Evolutionary conservation across 2,113 vertebrate species (phyloP).

Genomic region (Larimichthys polyactis): DNA sequence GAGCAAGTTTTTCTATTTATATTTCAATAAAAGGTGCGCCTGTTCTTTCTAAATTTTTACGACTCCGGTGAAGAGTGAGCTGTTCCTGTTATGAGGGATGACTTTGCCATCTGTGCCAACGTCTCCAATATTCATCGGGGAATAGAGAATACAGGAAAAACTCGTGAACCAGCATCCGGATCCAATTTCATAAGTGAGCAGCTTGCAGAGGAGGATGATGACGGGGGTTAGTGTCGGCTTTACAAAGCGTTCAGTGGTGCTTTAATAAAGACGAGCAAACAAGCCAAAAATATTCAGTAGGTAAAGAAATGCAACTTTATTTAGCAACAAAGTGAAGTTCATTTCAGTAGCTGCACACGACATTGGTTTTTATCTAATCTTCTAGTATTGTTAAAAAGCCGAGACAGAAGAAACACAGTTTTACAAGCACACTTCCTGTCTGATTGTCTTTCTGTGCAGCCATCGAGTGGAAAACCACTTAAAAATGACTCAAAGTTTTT

Average conservation of each 20-base stretch:
- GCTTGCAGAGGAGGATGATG: background rate
- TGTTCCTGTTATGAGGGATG: slow-evolving; percentile 15
- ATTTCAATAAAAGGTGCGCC: slow-evolving; percentile 35
- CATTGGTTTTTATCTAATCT: slow-evolving; percentile 43
- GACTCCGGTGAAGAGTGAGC: background rate
- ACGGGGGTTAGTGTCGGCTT: background rate
- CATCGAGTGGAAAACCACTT: slow-evolving; percentile 20
- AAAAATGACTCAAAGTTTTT: slow-evolving; percentile 41
- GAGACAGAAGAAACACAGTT: slow-evolving; percentile 51
- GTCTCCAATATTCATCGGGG: background rate
- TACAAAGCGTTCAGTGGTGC: background rate
- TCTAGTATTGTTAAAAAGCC: slow-evolving; percentile 57
- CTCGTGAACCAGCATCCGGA: background rate
- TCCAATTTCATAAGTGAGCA: background rate
- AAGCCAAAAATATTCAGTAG: slow-evolving; percentile 26
- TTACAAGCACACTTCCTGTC: slow-evolving; percentile 49
- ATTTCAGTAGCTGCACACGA: slow-evolving; percentile 72
- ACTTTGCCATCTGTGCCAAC: background rate
- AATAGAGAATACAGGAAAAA: background rate
- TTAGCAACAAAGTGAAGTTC: slow-evolving; percentile 75
- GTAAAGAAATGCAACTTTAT: slow-evolving; percentile 83
- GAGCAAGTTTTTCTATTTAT: slow-evolving; percentile 49
- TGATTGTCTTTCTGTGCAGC: slow-evolving; percentile 78
- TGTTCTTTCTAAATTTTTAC: slow-evolving; percentile 19
- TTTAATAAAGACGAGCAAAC: slow-evolving; percentile 16